phyloP scores from a whole-genome alignment of 2,113 vertebrate species.

The Coptodon rendalli region DNA sequence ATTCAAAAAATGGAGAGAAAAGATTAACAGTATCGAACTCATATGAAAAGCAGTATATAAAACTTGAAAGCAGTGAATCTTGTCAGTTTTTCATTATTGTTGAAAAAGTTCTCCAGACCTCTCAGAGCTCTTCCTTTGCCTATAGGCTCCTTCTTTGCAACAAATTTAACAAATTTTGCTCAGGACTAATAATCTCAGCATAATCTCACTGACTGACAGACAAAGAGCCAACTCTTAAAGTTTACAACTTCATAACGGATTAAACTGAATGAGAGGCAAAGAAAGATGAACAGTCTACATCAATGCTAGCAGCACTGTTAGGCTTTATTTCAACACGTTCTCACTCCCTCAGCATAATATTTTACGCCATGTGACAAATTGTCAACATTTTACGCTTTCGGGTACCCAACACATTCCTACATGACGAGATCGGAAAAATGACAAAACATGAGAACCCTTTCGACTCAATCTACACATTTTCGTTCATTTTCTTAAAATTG shows the following conservation, averaged over 20 bases:
- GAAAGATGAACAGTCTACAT: not conserved
- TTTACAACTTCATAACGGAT: rapidly evolving
- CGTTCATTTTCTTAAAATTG: not conserved
- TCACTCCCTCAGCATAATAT: not conserved
- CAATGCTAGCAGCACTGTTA: not conserved
- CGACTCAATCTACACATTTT: not conserved
- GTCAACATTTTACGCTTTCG: not conserved
- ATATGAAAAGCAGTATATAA: too few species aligned
- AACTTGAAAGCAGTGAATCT: too few species aligned
- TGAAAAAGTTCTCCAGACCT: not conserved
- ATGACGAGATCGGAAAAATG: rapidly evolving
- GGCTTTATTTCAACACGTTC: not conserved
- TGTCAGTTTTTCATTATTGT: too few species aligned
- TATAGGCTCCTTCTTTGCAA: not conserved
- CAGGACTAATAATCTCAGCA: not conserved
- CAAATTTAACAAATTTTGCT: not conserved
- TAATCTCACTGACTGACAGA: not conserved
- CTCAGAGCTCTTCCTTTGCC: not conserved
- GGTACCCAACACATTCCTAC: not conserved
- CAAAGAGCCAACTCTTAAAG: not conserved
- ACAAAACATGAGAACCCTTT: not conserved
- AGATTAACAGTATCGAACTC: too few species aligned
- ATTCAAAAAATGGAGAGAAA: not conserved
- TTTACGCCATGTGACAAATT: not conserved
- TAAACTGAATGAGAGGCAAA: not conserved